phyloP scores from a whole-genome alignment of 2,797 vertebrate species.

The Semotilus atromaculatus region DNA sequence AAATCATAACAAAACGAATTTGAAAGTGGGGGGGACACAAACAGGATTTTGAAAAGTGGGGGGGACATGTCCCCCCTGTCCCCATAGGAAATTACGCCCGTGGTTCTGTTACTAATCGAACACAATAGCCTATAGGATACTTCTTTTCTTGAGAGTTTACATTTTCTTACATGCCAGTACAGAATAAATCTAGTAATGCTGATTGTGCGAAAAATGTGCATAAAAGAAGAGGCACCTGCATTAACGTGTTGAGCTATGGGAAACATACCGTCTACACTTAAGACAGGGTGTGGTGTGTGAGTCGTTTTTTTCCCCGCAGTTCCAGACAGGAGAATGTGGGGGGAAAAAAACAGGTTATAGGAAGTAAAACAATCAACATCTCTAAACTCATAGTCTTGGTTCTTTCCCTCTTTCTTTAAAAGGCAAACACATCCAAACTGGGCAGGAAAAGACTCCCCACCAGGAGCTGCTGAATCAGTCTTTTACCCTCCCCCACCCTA shows the following conservation, averaged over 20 bases:
- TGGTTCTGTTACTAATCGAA: not conserved
- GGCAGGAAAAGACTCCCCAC: slow-evolving; percentile 67
- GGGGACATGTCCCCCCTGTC: no score
- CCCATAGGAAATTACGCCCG: no score
- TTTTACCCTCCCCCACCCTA: slow-evolving; percentile 42
- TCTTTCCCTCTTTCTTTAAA: slow-evolving; percentile 22
- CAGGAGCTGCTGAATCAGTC: slow-evolving; percentile 76
- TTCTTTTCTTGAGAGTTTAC: not conserved
- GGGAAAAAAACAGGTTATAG: slow-evolving; percentile 59
- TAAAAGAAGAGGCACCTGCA: slow-evolving; percentile 42
- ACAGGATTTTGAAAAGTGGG: no score
- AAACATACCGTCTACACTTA: slow-evolving; percentile 55
- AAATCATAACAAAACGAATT: no score
- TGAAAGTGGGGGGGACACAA: no score
- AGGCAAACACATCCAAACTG: slow-evolving; percentile 57
- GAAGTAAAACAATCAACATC: slow-evolving; percentile 68
- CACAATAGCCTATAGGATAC: not conserved
- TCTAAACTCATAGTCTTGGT: slow-evolving; percentile 38
- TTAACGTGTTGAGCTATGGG: slow-evolving; percentile 48
- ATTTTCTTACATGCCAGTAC: slow-evolving; percentile 4
- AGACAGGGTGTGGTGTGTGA: slow-evolving; percentile 60
- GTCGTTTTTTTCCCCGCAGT: slow-evolving; percentile 42
- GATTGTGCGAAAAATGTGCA: slow-evolving; percentile 54
- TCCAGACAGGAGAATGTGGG: slow-evolving; percentile 50
- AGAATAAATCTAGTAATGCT: slow-evolving; percentile 42